Evolutionary conservation across 2,113 vertebrate genomes (phyloP).

Genomic region (Atherinomorus stipes): DNA sequence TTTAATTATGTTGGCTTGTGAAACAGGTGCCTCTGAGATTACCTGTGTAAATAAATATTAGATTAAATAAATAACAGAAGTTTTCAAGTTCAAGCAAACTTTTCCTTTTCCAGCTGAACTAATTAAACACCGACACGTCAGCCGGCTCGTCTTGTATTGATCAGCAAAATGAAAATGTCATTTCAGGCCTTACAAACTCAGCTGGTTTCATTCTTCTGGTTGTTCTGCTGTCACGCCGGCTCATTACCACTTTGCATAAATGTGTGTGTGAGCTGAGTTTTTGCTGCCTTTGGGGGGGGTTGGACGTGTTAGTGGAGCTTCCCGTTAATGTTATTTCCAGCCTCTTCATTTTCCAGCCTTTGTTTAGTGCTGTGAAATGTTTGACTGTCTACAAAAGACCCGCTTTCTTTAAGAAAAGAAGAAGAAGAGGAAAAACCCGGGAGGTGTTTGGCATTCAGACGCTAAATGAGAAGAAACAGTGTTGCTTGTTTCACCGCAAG

Average conservation of each 20-base stretch:
- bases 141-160: slow-evolving; percentile 1
- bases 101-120: not conserved
- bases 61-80: no score
- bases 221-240: slow-evolving; percentile 23
- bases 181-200: slow-evolving; percentile 8
- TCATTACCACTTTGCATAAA: slow-evolving; percentile 40
- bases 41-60: no score
- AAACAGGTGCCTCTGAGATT: no score
- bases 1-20: no score
- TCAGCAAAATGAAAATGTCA: not conserved
- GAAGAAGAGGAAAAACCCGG: slow-evolving; percentile 37
- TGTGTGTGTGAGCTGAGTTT: slow-evolving; percentile 38
- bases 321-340: slow-evolving; percentile 41
- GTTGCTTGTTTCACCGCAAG: slow-evolving; percentile 56
- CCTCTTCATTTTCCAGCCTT: slow-evolving; percentile 57
- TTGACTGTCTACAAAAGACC: slow-evolving; percentile 58
- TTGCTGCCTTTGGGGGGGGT: slow-evolving; percentile 31
- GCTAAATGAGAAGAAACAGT: slow-evolving; percentile 65
- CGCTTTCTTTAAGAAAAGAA: slow-evolving; percentile 42
- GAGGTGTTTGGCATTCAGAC: slow-evolving; percentile 51
- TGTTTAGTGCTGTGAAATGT: slow-evolving; percentile 65
- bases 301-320: slow-evolving; percentile 31
- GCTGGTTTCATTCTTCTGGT: slow-evolving; percentile 23
- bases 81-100: not conserved
- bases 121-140: not conserved